Evolutionary conservation across 1,140 invertebrate species (phyloP).

Genomic region (Ptiloglossa arizonensis): DNA sequence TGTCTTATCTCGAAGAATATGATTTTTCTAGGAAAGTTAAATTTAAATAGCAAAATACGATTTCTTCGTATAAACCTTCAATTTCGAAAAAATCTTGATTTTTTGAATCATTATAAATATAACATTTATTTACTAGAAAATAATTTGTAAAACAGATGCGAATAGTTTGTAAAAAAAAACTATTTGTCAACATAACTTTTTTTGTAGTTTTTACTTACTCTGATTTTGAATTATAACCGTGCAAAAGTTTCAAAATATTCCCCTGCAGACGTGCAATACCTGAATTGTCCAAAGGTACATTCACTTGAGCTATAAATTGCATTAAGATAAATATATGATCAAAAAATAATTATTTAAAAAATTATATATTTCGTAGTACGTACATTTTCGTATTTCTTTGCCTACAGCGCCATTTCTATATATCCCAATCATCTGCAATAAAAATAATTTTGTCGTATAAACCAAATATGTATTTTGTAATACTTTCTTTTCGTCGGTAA

Average conservation of each 20-base stretch:
- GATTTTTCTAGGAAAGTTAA: no score
- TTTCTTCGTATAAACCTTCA: no score
- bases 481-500: not conserved
- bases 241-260: slow-evolving; percentile 14
- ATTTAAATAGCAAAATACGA: no score
- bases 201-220: slow-evolving; percentile 10
- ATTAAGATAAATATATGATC: not conserved
- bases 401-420: slow-evolving; percentile 29
- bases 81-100: no score
- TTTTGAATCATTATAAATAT: no score
- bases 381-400: slow-evolving; percentile 30
- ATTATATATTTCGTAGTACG: not conserved
- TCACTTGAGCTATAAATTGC: not conserved
- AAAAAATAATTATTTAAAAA: not conserved
- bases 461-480: not conserved
- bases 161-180: not conserved
- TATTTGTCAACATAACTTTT: not conserved
- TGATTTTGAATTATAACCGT: slow-evolving; percentile 11
- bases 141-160: no score
- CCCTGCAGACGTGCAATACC: slow-evolving; percentile 13
- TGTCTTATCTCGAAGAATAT: no score
- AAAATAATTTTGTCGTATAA: not conserved
- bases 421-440: slow-evolving; percentile 19
- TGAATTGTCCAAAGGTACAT: not conserved
- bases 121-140: no score